These are phyloP conservation scores for Halocynthia roretzi DNA, from an alignment of 23 tunicate species.

Conservation along the genomic window DNA sequence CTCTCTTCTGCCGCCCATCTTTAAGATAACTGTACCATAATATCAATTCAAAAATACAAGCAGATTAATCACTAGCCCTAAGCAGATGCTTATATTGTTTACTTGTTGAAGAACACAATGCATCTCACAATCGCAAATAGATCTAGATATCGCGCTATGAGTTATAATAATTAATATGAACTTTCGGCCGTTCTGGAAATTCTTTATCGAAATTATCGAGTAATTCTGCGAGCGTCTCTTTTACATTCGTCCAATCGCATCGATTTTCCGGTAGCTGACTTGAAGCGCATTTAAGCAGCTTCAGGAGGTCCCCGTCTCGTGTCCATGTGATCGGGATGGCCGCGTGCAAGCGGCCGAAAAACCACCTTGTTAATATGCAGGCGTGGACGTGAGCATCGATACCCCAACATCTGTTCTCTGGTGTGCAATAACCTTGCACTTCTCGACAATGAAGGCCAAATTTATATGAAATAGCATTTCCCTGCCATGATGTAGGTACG, in stretches of 20 bases:
- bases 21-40: too few species aligned
- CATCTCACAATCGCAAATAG: too few species aligned
- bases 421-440: constrained; percentile 16
- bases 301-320: background rate
- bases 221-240: background rate
- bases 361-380: constrained; percentile 17
- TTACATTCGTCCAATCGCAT: constrained; percentile 23
- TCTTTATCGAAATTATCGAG: background rate
- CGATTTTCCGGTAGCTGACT: constrained; percentile 9
- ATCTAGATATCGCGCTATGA: too few species aligned
- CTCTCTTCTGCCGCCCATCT: too few species aligned
- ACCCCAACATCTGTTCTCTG: constrained; percentile 36
- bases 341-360: constrained; percentile 4
- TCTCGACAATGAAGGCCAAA: constrained; percentile 31
- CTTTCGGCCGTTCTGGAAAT: background rate
- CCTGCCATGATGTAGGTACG: constrained; percentile 5
- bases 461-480: constrained; percentile 12
- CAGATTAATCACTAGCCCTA: too few species aligned
- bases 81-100: too few species aligned
- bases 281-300: constrained; percentile 15
- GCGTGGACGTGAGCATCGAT: constrained; percentile 23
- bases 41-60: too few species aligned
- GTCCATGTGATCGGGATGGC: constrained; percentile 24
- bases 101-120: too few species aligned
- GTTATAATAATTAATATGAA: too few species aligned